Conservation (phyloP, 2,888 invertebrate species). For the Drosophila quinaria region DNA sequence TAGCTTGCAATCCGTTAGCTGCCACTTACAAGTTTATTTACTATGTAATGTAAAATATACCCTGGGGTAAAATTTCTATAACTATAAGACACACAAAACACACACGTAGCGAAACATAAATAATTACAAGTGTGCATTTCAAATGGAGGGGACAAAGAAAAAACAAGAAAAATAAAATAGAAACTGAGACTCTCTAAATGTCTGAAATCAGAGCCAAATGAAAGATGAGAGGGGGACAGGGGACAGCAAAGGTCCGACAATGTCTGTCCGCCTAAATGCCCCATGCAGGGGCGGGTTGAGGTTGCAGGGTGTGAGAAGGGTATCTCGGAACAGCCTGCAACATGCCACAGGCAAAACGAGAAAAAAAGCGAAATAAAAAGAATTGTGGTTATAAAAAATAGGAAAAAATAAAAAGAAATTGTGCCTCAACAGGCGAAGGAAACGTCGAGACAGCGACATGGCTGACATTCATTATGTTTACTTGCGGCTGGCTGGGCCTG, state of each 20-base stretch:
- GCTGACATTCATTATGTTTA: slow-evolving; percentile 72
- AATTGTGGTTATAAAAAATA: slow-evolving; percentile 41
- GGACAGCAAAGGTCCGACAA: slow-evolving; percentile 31
- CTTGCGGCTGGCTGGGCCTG: slow-evolving; percentile 46
- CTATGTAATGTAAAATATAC: slow-evolving; percentile 44
- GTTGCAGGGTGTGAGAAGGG: slow-evolving; percentile 9
- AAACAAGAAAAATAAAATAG: slow-evolving; percentile 16
- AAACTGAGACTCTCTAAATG: slow-evolving; percentile 33
- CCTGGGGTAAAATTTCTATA: slow-evolving; percentile 36
- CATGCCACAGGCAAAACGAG: slow-evolving; percentile 51
- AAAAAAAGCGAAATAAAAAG: slow-evolving; percentile 41
- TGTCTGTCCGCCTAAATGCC: slow-evolving; percentile 22
- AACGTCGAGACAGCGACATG: slow-evolving; percentile 33
- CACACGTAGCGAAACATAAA: slow-evolving; percentile 22
- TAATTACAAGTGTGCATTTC: slow-evolving; percentile 54
- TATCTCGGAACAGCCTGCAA: slow-evolving; percentile 52
- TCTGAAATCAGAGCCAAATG: slow-evolving; percentile 51
- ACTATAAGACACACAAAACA: slow-evolving; percentile 13
- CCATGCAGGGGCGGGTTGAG: background rate
- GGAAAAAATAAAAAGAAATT: slow-evolving; percentile 10
- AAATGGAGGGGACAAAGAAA: slow-evolving; percentile 25
- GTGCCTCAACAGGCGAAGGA: slow-evolving; percentile 25
- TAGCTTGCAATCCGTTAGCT: slow-evolving; percentile 20
- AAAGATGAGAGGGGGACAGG: slow-evolving; percentile 15
- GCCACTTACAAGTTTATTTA: slow-evolving; percentile 21